Percentiles rank a stretch among this genome's conserved stretches.
Conservation (phyloP, 92 coral and sea anemone genomes). For the Siderastrea siderea region DNA sequence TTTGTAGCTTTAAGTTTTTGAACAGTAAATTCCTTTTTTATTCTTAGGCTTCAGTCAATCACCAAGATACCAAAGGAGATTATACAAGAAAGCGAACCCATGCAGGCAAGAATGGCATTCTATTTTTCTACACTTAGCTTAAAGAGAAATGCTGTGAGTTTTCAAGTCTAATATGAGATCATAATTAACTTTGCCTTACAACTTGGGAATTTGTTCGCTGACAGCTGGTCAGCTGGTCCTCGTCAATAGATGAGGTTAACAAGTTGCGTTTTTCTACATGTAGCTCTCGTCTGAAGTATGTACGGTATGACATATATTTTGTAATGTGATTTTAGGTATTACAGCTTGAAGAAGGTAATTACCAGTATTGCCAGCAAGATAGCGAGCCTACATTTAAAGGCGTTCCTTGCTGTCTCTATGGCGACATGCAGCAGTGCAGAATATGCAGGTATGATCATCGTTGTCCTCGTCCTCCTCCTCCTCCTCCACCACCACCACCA, state of each 20-base stretch:
- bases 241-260: too few species aligned
- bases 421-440: constrained; percentile 82
- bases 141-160: not conserved
- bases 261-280: too few species aligned
- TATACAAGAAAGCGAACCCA: constrained; percentile 86
- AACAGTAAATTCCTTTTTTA: not conserved
- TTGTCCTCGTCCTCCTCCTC: not conserved
- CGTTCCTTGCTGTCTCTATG: constrained; percentile 89
- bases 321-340: constrained; percentile 46
- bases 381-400: constrained; percentile 79
- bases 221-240: not conserved
- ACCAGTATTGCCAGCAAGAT: constrained; percentile 86
- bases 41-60: constrained; percentile 76
- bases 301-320: not conserved
- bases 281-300: not conserved
- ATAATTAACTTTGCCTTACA: not conserved
- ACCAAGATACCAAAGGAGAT: constrained; percentile 87
- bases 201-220: not conserved
- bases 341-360: constrained; percentile 76
- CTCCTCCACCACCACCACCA: not conserved
- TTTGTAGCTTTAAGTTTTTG: too few species aligned
- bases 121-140: not conserved
- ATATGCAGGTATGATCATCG: constrained; percentile 73
- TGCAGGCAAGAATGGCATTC: constrained; percentile 59
- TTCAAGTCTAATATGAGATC: not conserved